phyloP scores from a whole-genome alignment of 1,140 invertebrate species.

The Sycobia sp. region DNA sequence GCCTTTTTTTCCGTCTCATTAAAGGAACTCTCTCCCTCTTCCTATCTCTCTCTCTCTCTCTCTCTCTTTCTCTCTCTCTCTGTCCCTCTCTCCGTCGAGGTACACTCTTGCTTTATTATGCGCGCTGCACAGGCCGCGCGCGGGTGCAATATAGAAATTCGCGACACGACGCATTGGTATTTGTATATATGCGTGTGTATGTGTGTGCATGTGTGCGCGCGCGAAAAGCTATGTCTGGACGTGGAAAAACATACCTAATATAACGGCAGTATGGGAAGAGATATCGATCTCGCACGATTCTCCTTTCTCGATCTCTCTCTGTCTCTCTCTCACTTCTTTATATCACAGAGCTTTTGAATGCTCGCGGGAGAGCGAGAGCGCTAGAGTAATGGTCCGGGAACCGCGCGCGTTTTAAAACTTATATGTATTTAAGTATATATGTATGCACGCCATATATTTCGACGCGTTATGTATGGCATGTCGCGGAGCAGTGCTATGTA shows the following conservation, averaged over 20 bases:
- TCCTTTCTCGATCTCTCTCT: no score
- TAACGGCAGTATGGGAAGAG: conserved; percentile 8
- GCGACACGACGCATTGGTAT: conserved; percentile 2
- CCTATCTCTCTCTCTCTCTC: no score
- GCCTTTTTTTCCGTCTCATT: no score
- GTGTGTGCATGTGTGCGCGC: not conserved
- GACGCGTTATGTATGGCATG: conserved; percentile 4
- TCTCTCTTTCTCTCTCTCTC: no score
- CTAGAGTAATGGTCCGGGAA: conserved; percentile 2
- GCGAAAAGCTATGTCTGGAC: not conserved
- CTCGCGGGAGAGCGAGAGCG: conserved; percentile 1
- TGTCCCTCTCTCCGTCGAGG: conserved; percentile 1
- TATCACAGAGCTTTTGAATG: conserved; percentile 30
- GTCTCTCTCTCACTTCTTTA: no score
- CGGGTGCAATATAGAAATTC: conserved; percentile 22
- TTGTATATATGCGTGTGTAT: not conserved
- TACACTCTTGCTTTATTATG: conserved; percentile 24
- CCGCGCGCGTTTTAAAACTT: not conserved
- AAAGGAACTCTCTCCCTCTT: no score
- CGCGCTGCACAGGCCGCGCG: not conserved
- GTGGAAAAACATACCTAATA: conserved; percentile 15
- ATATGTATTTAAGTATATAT: not conserved
- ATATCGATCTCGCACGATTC: conserved; percentile 31
- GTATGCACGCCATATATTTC: no score
- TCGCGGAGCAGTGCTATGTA: no score